Evolutionary conservation across 2,113 vertebrate species (phyloP), one percentile per base, ranked within the genome.

Genomic region (Oenanthe oenanthe): DNA sequence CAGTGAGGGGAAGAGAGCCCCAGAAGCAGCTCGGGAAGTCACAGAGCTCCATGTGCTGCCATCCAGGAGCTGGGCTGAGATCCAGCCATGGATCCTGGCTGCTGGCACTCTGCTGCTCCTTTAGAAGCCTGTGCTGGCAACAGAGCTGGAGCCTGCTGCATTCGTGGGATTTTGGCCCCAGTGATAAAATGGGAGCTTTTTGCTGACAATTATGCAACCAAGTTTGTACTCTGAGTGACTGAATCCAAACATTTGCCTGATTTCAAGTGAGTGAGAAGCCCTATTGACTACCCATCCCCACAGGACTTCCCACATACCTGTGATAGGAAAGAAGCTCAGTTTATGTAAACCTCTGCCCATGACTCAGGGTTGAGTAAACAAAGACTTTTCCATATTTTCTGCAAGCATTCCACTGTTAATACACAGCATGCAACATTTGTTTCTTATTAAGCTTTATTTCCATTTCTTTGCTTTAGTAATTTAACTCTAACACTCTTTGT

Each of bases 391-490:
- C 75, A 6, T 75, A 74, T 91, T 95, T 85, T 80, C 92, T 77
- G 65, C 70, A 86, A 77, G 92, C 47, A 65, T 94, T 95, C 95
- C 95, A 67, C 53, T 77, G 87, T 83, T 89, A 67, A 54, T 89
- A 90, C 66, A 91, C 80, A 78, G 38, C 76, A 74, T 70, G 58
- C 71, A 92, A 86, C 92, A 91, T 96, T 97, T 87, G 86, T 73
- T 80, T 95, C 78, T 66, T 63, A 78, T 95, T 78, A 85, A 45
- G 60, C 34, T 72, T 32, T 70, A 78, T 85, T 96, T 96, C 96
- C 84, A 68, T 91, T 90, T 93, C 87, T 94, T 48, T 56, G 36
- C 81, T 88, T 45, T 76, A 94, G 60, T 94, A 96, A 90, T 79
- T 94, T 53, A 82, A 67, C 62, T 91, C 88, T 82, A 87, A 91